Conservation (phyloP, 2,888 invertebrate species). For the Caradrina kadenii region DNA sequence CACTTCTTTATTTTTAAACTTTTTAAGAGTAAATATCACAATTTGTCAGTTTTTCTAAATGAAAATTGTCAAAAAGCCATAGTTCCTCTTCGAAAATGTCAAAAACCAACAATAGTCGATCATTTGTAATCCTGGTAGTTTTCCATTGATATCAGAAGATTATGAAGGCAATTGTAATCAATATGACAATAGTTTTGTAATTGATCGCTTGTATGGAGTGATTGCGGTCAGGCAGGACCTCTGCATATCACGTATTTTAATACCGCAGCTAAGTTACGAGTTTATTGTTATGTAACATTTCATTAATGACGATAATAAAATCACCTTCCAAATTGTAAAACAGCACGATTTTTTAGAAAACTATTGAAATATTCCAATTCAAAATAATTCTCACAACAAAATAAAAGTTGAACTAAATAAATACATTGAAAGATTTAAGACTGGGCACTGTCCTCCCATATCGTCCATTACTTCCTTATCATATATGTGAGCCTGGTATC, state of each 20-base stretch:
- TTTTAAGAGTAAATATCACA: too few relatives aligned
- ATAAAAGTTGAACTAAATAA: too few relatives aligned
- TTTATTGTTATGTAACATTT: constrained; percentile 1
- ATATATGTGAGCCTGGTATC: constrained; percentile 25
- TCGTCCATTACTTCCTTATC: neutral
- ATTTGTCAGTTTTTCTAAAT: too few relatives aligned
- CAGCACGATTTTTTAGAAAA: too few relatives aligned
- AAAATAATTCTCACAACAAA: neutral
- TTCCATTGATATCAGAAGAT: neutral
- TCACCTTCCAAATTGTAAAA: neutral
- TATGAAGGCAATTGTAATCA: constrained; percentile 6
- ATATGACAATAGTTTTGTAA: constrained; percentile 27
- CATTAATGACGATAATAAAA: neutral
- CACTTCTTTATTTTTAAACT: too few relatives aligned
- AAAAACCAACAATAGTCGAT: too few relatives aligned
- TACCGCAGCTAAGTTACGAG: constrained; percentile 5
- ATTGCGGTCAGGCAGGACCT: constrained; percentile 9
- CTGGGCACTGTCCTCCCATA: neutral
- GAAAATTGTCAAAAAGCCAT: too few relatives aligned
- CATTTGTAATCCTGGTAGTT: too few relatives aligned
- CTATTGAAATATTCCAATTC: neutral
- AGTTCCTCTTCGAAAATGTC: too few relatives aligned
- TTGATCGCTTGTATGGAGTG: neutral
- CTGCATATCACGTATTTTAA: neutral
- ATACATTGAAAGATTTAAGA: too few relatives aligned